A percentile compares a stretch with the other conserved stretches of the same genome.
Conservation (phyloP, 2,113 vertebrate genomes). For the Ceyx melanurus region DNA sequence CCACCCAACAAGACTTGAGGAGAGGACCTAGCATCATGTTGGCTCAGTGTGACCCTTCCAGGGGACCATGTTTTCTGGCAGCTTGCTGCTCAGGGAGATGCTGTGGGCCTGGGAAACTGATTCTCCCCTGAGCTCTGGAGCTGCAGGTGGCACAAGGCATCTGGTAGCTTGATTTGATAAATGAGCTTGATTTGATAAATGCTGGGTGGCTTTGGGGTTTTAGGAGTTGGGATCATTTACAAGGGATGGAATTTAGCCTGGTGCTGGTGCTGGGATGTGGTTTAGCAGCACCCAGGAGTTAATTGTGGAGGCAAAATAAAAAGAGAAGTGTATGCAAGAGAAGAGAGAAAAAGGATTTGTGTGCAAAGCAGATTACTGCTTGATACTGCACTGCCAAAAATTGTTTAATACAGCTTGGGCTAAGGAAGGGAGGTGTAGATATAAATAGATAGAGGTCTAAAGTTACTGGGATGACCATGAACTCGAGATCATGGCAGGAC, state of each 20-base stretch:
- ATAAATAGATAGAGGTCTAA: background rate
- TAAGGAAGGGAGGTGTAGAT: background rate
- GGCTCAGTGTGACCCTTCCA: background rate
- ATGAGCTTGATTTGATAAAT: background rate
- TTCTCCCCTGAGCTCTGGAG: background rate
- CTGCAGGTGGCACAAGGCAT: background rate
- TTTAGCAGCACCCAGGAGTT: background rate
- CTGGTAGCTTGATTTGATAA: background rate
- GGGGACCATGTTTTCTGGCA: background rate
- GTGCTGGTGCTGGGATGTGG: background rate
- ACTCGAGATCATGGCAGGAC: background rate
- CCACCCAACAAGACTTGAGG: background rate
- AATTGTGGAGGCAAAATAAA: background rate
- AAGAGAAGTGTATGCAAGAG: background rate
- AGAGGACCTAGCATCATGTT: accelerated
- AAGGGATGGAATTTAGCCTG: background rate
- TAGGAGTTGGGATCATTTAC: background rate
- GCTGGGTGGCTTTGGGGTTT: background rate
- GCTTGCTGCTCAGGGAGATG: background rate
- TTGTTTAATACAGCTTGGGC: background rate
- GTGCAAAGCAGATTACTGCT: background rate
- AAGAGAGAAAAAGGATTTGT: background rate
- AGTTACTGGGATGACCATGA: background rate
- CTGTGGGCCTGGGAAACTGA: background rate
- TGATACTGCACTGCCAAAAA: background rate